A percentile compares a stretch with the other conserved stretches of the same genome.
Evolutionary conservation across 2,113 vertebrate genomes (phyloP).

Genomic region (Telmatochromis sp.): DNA sequence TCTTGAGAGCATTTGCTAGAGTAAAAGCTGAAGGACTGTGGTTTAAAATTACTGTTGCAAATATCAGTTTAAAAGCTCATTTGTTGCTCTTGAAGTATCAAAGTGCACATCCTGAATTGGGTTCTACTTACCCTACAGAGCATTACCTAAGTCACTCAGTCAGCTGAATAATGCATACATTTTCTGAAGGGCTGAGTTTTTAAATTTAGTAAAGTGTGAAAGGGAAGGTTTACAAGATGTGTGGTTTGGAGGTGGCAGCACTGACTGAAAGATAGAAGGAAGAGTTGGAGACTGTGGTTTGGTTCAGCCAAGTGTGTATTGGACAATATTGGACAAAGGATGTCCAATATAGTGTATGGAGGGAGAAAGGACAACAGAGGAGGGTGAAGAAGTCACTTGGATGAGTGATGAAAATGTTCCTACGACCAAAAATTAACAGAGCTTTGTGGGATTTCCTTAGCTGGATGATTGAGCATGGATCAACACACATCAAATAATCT

Average conservation of each 20-base stretch:
- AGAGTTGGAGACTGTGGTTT: not conserved
- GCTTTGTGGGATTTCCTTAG: not conserved
- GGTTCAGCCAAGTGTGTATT: not conserved
- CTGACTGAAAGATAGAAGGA: not conserved
- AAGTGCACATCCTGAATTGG: not conserved
- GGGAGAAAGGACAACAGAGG: not conserved
- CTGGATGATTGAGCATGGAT: not conserved
- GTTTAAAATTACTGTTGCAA: not conserved
- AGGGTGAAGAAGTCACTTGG: not conserved
- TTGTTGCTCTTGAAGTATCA: not conserved
- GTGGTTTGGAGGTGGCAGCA: not conserved
- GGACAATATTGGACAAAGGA: not conserved
- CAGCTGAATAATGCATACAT: not conserved
- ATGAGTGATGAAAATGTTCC: not conserved
- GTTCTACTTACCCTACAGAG: not conserved
- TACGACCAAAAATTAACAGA: not conserved
- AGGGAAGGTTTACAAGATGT: not conserved
- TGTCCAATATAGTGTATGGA: not conserved
- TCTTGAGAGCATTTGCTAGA: not conserved
- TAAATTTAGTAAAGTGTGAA: not conserved
- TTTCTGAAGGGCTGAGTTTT: not conserved
- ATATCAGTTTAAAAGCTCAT: not conserved
- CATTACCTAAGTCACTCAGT: not conserved
- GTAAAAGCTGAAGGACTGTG: not conserved
- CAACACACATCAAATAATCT: not conserved